Evolutionary conservation across 30 jellyfish, hydroid and myxozoan genomes (phyloP), one percentile per base, ranked within the genome.

Genomic region (Mastigias papua): DNA sequence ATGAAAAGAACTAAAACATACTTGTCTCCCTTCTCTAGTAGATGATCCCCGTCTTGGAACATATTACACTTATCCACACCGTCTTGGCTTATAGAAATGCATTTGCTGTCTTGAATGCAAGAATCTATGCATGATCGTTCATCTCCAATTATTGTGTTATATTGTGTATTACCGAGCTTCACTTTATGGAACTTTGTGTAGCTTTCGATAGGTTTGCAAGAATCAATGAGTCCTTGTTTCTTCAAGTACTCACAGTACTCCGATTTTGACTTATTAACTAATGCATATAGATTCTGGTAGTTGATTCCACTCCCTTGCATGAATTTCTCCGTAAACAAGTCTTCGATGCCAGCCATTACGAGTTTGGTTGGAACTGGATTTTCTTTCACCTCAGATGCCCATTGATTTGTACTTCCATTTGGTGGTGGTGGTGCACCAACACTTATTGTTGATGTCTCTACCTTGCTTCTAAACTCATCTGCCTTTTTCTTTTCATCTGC

Each of bases 361-460:
- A 60, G 66, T 46, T 51, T 64, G 58, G 86, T 81, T 7, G 96
- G 96, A 11, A 87, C 96, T 0, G 96, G 96, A 27, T 70, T 87
- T 1, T 87, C 90, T 64, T 87, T 87, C 50, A 87, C 96, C 5
- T 89, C 82, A 5, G 96, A 87, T 19, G 96, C 96, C 96, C 96
- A 87, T 23, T 33, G 64, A 73, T 13, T 78, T 34, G 96, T 77
- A 25, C 78, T 70, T 4, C 96, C 96, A 42, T 66, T 63, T 9
- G 90, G 82, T 21, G 96, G 96, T 27, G 90, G 96, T 28, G 96
- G 91, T 27, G 96, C 96, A 22, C 96, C 96, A 42, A 87, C 82
- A 50, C 90, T 63, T 5, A 87, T 87, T 7, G 96, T 87, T 15
- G 76, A 35, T 30, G 96, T 87, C 63, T 87, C 90, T 16, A 68